Evolutionary conservation across 2,113 vertebrate species (phyloP).

Genomic region (Tinamus guttatus): DNA sequence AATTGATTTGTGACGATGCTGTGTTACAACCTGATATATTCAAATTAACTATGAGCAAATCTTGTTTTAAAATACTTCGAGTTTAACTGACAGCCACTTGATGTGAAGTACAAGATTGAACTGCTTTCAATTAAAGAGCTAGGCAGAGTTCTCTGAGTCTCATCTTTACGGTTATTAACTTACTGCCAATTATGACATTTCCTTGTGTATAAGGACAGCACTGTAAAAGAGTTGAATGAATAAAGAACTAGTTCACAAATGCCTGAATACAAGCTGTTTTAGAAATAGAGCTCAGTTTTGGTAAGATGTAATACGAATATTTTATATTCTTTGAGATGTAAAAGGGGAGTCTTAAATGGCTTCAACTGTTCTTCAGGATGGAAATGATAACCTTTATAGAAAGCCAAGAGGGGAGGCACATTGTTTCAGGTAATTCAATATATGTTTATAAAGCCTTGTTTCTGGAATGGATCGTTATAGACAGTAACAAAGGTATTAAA

Average conservation of each 20-base stretch:
- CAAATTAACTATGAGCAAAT: not conserved
- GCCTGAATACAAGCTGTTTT: not conserved
- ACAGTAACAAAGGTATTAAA: not conserved
- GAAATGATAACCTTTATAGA: not conserved
- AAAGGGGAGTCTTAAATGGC: not conserved
- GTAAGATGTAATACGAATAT: not conserved
- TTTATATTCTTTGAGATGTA: not conserved
- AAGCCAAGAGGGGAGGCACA: not conserved
- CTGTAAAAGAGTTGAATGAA: not conserved
- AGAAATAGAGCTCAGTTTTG: not conserved
- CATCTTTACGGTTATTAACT: not conserved
- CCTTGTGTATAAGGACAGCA: not conserved
- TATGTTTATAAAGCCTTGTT: not conserved
- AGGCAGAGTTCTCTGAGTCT: not conserved
- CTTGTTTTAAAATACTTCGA: not conserved
- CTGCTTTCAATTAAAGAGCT: not conserved
- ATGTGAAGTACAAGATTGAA: not conserved
- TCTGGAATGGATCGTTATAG: not conserved
- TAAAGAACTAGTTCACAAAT: not conserved
- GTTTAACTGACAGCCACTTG: not conserved
- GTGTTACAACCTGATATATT: not conserved
- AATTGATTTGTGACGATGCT: too few species aligned
- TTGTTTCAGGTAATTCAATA: not conserved
- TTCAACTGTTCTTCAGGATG: not conserved
- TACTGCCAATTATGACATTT: not conserved